A percentile compares a stretch with the other conserved stretches of the same genome.
Evolutionary conservation across 2,888 invertebrate genomes (phyloP).

Genomic region (Eretmocerus hayati): DNA sequence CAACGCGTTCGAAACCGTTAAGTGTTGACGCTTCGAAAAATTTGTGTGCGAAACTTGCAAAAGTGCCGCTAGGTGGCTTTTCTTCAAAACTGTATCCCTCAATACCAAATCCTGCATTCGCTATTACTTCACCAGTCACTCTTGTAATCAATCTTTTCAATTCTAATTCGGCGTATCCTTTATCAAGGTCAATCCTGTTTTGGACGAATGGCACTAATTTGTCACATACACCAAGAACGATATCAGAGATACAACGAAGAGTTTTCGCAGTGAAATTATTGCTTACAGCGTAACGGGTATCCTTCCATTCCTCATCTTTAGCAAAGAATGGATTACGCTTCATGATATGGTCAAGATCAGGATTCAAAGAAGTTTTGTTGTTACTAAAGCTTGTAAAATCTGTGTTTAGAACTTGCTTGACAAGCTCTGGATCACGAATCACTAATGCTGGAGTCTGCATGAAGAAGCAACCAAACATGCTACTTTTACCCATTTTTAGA

Average conservation of each 20-base stretch:
- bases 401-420: conserved; percentile 26
- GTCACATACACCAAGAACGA: conserved; percentile 24
- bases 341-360: conserved; percentile 25
- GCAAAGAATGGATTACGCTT: conserved; percentile 30
- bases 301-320: conserved; percentile 28
- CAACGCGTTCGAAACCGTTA: conserved; percentile 25
- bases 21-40: conserved; percentile 17
- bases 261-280: conserved; percentile 26
- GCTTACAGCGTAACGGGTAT: conserved; percentile 16
- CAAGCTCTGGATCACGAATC: conserved; percentile 28
- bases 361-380: conserved; percentile 23
- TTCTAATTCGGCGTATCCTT: conserved; percentile 22
- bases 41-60: conserved; percentile 19
- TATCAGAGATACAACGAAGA: conserved; percentile 29
- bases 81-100: conserved; percentile 32
- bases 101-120: conserved; percentile 29
- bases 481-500: conserved; percentile 16
- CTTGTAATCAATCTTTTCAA: conserved; percentile 26
- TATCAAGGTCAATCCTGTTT: conserved; percentile 6
- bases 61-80: conserved; percentile 14
- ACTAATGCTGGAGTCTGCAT: conserved; percentile 24
- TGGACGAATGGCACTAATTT: conserved; percentile 26
- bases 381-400: conserved; percentile 27
- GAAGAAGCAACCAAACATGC: conserved; percentile 32
- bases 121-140: conserved; percentile 31